phyloP scores from a whole-genome alignment of 2,113 vertebrate species.

The Sylvia atricapilla region DNA sequence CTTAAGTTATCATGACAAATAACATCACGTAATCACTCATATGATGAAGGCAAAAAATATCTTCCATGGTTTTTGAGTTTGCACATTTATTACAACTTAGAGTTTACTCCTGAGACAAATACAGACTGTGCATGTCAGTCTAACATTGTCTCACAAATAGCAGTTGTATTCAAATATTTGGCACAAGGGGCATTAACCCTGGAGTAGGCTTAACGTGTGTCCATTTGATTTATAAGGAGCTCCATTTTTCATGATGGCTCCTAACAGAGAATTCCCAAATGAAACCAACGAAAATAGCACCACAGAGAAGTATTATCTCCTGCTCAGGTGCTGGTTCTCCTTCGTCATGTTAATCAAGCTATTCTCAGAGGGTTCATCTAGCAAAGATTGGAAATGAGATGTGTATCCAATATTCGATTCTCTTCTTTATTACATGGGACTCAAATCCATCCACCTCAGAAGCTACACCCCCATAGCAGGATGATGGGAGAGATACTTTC shows the following conservation, averaged over 20 bases:
- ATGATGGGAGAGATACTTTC: neutral
- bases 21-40: neutral
- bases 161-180: neutral
- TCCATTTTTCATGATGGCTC: neutral
- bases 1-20: neutral
- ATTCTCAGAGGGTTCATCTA: constrained; percentile 17
- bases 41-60: neutral
- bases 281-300: neutral
- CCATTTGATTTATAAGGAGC: neutral
- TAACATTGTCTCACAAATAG: neutral
- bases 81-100: neutral
- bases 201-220: neutral
- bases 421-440: constrained; percentile 33
- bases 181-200: neutral
- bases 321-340: neutral
- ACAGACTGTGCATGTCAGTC: neutral
- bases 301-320: neutral
- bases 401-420: neutral
- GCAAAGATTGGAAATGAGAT: constrained; percentile 1
- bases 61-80: neutral
- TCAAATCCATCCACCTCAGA: constrained; percentile 4
- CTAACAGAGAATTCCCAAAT: neutral
- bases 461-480: neutral
- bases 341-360: constrained; percentile 19
- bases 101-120: neutral